Base-by-base conservation (phyloP, 2,113 vertebrate genomes). In the Cichladusa arquata region DNA sequence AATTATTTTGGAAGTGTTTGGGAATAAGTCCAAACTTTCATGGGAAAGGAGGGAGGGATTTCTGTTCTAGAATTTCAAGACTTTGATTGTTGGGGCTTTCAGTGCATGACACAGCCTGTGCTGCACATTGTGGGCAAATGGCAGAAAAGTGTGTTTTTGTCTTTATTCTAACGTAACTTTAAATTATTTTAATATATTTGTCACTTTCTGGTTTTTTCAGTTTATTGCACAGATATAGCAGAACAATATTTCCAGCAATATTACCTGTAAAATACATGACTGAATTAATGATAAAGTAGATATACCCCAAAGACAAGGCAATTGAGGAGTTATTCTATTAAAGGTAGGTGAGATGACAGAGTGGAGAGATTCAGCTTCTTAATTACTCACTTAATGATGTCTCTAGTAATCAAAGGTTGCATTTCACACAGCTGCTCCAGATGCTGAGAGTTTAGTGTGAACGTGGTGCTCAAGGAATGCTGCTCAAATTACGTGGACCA, bases 401-500 rank as follows among this genome's bases (percentile, higher is more conserved):
- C 58, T 87, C n/a, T 62, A 31, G n/a, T 45, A 50, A 61, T 65
- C 18, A 53, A n/a, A 74, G 48, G 44, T n/a, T 81, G 57, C 33
- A 26, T 18, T 71, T 91, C n/a, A 64, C 51, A 58, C 57, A 74
- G 48, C 77, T 86, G 81, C 80, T 78, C 9, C 82, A 84, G 51
- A 71, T 88, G 80, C 53, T 53, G 44, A 8, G 47, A 36, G 50
- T 60, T 84, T 6, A 33, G 19, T 48, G 20, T 42, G 53, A 54
- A 5, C 4, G 0, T 24, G 51, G 42, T 74, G 60, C 73, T 93
- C 47, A 3, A 36, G 67, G 54, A 74, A 16, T 48, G 36, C 73
- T 92, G 65, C 83, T 73, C 19, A 25, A 0, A 22, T 73, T 70
- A 13, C 0, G 0, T 20, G 53, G 44, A 28, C 22, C 2, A 1